Evolutionary conservation across 2,113 vertebrate species (phyloP), one percentile per base, ranked within the genome.

Genomic region (Apodemus sylvaticus): DNA sequence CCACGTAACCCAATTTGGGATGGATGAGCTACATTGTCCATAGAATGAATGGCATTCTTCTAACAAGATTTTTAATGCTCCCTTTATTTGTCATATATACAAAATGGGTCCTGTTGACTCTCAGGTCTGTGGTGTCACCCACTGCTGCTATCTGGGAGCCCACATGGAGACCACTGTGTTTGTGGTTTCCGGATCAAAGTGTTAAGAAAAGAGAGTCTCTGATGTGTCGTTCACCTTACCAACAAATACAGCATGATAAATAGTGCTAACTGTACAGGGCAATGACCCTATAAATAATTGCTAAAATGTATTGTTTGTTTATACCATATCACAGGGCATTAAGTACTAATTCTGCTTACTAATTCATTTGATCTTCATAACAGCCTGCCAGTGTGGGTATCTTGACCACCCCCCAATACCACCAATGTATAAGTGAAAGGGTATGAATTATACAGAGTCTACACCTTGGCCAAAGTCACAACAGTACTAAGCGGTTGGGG

Each of bases 401-500:
- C 45, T 60, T 82, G 70, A 70, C 9, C 19, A 0, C 20, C n/a
- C 19, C n/a, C 36, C 31, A 29, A 13, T 34, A 58, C 14, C 53
- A 42, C 42, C 66, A 64, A 31, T 86, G 91, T 91, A 95, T 36
- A 90, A 55, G 62, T 42, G 29, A 97, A 9, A 7, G n/a, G 64
- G 92, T 94, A 94, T 26, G 31, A 90, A 9, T 45, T 34, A 31
- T 1, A 66, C 0, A 51, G 14, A 83, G 34, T 62, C 81, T 3
- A 70, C 8, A 64, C 70, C 48, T 62, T 90, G 71, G 19, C 51
- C 79, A 60, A 93, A 92, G 89, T 90, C 55, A 74, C 13, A 96
- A 8, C 17, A 45, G 14, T 53, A 73, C 14, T 90, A 73, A 55
- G 4, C 20, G 26, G 5, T 7, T 48, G 89, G 78, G 14, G 19